These are phyloP conservation scores for Caenorhabditis remanei DNA, from an alignment of 1,140 invertebrate species.

Conservation along the genomic window DNA sequence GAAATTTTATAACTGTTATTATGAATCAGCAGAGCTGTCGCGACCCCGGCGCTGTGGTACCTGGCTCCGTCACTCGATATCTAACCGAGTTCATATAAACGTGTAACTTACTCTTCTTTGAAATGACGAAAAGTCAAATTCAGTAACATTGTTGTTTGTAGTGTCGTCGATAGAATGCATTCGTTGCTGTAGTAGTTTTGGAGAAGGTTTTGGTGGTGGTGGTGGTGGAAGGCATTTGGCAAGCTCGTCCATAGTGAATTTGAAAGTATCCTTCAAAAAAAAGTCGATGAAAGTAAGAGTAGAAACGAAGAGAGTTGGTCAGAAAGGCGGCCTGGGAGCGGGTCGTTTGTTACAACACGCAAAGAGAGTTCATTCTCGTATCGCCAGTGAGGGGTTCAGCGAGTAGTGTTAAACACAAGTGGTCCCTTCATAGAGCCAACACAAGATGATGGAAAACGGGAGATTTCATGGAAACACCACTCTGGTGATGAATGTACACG, in stretches of 20 bases:
- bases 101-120: conserved; percentile 14
- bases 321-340: conserved; percentile 33
- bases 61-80: too few species aligned
- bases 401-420: conserved; percentile 54
- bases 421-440: too few species aligned
- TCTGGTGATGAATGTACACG: conserved; percentile 17
- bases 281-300: conserved; percentile 5
- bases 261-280: conserved; percentile 59
- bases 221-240: conserved; percentile 57
- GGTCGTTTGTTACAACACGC: conserved; percentile 39
- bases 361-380: conserved; percentile 31
- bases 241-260: conserved; percentile 62
- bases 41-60: too few species aligned
- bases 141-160: conserved; percentile 33
- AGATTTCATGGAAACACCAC: conserved; percentile 36
- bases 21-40: too few species aligned
- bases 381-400: conserved; percentile 42
- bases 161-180: conserved; percentile 39
- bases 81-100: too few species aligned
- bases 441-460: conserved; percentile 28
- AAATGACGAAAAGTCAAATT: conserved; percentile 33
- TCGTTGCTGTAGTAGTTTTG: conserved; percentile 30
- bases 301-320: conserved; percentile 10
- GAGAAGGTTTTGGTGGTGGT: conserved; percentile 49
- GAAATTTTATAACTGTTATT: too few species aligned